Percentiles rank a stretch among this genome's conserved stretches.
Conservation (phyloP, 2,113 vertebrate genomes). For the Myocastor coypus region DNA sequence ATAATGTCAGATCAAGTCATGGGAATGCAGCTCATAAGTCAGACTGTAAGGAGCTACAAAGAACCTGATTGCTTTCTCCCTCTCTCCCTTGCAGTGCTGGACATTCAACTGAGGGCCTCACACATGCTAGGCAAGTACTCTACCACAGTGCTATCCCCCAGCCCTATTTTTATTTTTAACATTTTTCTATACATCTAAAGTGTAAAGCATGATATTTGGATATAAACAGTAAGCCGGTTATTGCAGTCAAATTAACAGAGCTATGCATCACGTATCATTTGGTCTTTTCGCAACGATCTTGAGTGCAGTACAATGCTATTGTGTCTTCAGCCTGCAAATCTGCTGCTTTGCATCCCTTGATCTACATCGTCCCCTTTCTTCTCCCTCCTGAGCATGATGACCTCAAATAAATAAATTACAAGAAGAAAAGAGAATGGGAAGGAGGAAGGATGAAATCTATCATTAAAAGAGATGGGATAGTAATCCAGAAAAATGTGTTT, state of each 20-base stretch:
- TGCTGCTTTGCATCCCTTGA: neutral
- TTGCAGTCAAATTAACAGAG: neutral
- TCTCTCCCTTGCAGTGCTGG: neutral
- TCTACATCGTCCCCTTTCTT: neutral
- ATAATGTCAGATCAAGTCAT: neutral
- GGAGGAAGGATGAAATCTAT: neutral
- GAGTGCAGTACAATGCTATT: neutral
- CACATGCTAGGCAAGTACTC: neutral
- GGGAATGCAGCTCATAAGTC: neutral
- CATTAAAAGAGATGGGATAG: neutral
- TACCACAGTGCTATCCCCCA: neutral
- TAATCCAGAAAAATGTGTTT: slow-evolving; percentile 70
- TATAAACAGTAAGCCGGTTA: neutral
- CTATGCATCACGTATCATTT: neutral
- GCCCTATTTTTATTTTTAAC: neutral
- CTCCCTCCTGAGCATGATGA: neutral
- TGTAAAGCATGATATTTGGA: neutral
- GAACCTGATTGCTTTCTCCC: neutral
- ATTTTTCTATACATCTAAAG: neutral
- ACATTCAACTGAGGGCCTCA: neutral
- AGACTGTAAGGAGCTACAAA: neutral
- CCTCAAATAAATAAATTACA: neutral
- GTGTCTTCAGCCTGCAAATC: neutral
- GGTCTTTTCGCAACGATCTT: neutral
- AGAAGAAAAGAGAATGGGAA: neutral